phyloP scores from a whole-genome alignment of 2,113 vertebrate species.

The Poeciliopsis occidentalis region DNA sequence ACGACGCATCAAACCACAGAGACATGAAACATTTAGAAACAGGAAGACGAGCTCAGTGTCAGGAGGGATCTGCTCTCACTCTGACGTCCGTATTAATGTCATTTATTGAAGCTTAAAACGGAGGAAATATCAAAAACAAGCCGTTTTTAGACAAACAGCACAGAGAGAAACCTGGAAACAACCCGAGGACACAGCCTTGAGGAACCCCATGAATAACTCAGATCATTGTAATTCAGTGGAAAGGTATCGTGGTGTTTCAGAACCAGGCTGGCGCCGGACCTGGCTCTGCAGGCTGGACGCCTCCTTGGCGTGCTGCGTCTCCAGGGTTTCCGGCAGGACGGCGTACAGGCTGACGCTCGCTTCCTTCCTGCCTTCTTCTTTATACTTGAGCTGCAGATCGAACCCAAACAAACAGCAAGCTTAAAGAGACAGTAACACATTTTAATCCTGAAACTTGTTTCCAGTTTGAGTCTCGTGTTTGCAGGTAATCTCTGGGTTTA shows the following conservation, averaged over 20 bases:
- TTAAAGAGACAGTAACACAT: background rate
- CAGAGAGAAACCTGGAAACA: background rate
- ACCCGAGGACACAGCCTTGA: background rate
- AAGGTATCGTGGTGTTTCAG: too few relatives aligned
- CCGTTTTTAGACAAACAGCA: background rate
- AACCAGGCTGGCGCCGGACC: conserved; percentile 13
- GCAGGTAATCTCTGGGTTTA: too few relatives aligned
- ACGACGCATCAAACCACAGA: too few relatives aligned
- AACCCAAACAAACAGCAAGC: too few relatives aligned
- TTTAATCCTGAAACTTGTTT: background rate
- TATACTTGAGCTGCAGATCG: conserved; percentile 49
- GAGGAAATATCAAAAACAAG: background rate
- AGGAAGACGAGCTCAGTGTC: too few relatives aligned
- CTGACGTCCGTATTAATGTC: too few relatives aligned
- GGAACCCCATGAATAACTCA: background rate
- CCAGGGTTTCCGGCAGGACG: conserved; percentile 86
- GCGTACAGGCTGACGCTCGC: conserved; percentile 83
- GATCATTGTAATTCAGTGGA: too few relatives aligned
- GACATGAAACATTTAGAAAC: too few relatives aligned
- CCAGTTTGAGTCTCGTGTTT: too few relatives aligned
- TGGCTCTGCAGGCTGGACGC: conserved; percentile 54
- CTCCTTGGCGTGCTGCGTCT: conserved; percentile 86
- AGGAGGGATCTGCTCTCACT: background rate
- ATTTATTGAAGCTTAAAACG: background rate
- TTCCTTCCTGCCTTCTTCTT: conserved; percentile 76